Base-by-base conservation (phyloP, 1,140 invertebrate species). In the Batillaria attramentaria region DNA sequence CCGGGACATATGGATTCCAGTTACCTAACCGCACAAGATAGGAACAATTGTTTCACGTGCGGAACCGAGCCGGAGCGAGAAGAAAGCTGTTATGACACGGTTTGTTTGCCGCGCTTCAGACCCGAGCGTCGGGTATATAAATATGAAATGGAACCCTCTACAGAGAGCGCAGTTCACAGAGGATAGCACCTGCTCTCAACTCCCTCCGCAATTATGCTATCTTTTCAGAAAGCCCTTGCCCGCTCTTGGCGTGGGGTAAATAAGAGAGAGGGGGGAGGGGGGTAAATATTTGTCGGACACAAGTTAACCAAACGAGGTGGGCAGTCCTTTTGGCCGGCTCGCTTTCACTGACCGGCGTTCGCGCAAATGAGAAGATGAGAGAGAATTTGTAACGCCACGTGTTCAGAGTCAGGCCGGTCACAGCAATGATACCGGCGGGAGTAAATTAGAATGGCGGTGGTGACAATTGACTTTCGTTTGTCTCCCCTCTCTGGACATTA, bases 101-200 rank as follows among this genome's bases (percentile, higher is more conserved):
- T 31, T 35, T 65, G n/a, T 65, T 65, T 65, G 62, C n/a, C 37
- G 31, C n/a, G 20, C 31, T 5, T 65, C 62, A 24, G 31, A 10
- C 62, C 62, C 3, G 6, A 8, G 62, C 37, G 28, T 16, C 3
- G n/a, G 31, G 31, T 33, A 33, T 65, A 65, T 65, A 65, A 65
- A 65, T 65, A 65, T 65, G 62, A 65, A 65, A 65, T 24, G 62
- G n/a, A n/a, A n/a, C n/a, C n/a, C n/a, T n/a, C n/a, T n/a, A n/a
- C n/a, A n/a, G n/a, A 13, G 31, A 65, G 62, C 31, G 37, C 62
- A 13, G 10, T 10, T 50, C 46, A 13, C 10, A 8, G n/a, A 65
- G 31, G 62, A 65, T 65, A 31, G 62, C 62, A 65, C 62, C 62
- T 65, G 62, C 62, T 35, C 20, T 35, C 37, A 35, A 35, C 37